Evolutionary conservation across 2,797 vertebrate genomes (phyloP).

Genomic region (Etheostoma nigrum): DNA sequence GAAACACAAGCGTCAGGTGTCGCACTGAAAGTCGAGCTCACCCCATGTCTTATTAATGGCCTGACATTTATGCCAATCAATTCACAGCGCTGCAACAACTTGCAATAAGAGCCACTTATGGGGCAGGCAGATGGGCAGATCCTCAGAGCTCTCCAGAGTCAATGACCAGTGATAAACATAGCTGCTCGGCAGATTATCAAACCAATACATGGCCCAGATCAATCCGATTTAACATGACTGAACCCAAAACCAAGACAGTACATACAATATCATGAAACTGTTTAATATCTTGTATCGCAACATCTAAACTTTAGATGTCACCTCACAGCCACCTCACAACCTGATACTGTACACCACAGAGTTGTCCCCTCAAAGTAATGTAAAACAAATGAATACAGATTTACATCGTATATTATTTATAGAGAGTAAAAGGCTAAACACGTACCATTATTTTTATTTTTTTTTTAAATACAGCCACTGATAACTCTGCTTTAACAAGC

Average conservation of each 20-base stretch:
- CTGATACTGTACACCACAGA: neutral
- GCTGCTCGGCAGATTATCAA: slow-evolving; percentile 55
- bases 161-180: slow-evolving; percentile 66
- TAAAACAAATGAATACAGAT: neutral
- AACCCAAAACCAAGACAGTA: neutral
- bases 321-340: neutral
- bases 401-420: neutral
- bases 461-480: neutral
- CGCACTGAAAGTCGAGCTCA: slow-evolving; percentile 80
- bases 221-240: slow-evolving; percentile 7
- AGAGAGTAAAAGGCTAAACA: neutral
- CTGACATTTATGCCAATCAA: slow-evolving; percentile 79
- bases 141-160: slow-evolving; percentile 57
- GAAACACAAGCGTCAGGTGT: slow-evolving; percentile 76
- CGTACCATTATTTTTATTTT: no score
- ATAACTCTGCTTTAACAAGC: neutral
- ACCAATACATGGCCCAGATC: slow-evolving; percentile 47
- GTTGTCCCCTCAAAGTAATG: neutral
- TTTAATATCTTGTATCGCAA: neutral
- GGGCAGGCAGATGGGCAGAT: slow-evolving; percentile 65
- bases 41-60: slow-evolving; percentile 84
- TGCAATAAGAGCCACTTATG: slow-evolving; percentile 78
- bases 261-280: neutral
- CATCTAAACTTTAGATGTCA: neutral
- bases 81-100: slow-evolving; percentile 69